Conservation (phyloP, 2,888 invertebrate species). For the Meta bourneti region DNA sequence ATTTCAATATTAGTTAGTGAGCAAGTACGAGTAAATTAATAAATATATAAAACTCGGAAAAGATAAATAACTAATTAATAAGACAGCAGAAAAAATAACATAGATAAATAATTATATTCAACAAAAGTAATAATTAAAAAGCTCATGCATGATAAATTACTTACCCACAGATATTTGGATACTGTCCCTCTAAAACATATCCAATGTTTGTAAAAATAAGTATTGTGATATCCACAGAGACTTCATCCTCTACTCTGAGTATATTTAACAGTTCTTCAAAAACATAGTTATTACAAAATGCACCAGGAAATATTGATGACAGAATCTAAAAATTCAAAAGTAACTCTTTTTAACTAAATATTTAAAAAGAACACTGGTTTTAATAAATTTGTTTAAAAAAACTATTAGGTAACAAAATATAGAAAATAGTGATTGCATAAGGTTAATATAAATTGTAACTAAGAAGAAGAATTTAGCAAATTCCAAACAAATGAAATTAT, state of each 20-base stretch:
- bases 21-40: neutral
- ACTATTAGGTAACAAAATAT: neutral
- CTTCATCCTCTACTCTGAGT: conserved; percentile 89
- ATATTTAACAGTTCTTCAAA: conserved; percentile 86
- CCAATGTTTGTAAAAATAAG: conserved; percentile 85
- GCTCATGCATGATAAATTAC: conserved; percentile 72
- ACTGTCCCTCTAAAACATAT: conserved; percentile 79
- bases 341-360: neutral
- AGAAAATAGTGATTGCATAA: neutral
- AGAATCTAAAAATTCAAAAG: conserved; percentile 85
- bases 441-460: neutral
- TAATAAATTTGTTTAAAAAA: too few relatives aligned
- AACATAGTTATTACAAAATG: conserved; percentile 93
- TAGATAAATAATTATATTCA: neutral
- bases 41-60: neutral
- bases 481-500: neutral
- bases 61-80: neutral
- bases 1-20: too few relatives aligned
- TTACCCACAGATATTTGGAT: conserved; percentile 81
- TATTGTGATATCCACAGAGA: conserved; percentile 91
- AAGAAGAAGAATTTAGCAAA: neutral
- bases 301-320: conserved; percentile 94
- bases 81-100: neutral
- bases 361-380: too few relatives aligned
- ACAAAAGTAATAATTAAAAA: neutral